Base-by-base conservation (phyloP, 1,140 invertebrate genomes). In the Drosophila tsacasi region DNA sequence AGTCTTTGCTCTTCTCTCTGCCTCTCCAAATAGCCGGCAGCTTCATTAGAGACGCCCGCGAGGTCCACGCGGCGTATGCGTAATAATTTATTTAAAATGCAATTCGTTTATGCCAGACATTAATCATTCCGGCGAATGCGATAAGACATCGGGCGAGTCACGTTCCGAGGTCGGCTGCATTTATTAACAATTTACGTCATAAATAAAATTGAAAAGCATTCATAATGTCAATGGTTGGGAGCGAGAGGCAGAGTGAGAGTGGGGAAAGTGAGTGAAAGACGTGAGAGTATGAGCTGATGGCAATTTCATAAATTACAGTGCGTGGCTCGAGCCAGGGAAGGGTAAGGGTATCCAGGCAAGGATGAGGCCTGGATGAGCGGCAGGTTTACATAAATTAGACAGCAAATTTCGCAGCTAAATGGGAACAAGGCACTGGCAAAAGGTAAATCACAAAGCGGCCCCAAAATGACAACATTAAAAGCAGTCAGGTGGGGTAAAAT, bases 181-280 rank as follows among this genome's bases (percentile, higher is more conserved):
- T 87, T 87, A 87, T 90, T 89, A 89, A 87, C 77, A 89, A 89
- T 89, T 87, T 84, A 52, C 76, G 84, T 89, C 84, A 83, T 83
- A 87, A 89, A 84, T 81, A 87, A 87, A 87, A 87, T 87, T 87
- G 77, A 89, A 87, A 89, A 89, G 63, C 85, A 87, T 89, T 87
- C 81, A 87, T 89, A 81, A 87, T 86, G 79, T 82, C 74, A 86
- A 82, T 75, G 78, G 46, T 42, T 23, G 39, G 9, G 37, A 17
- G 17, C 21, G 46, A 54, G n/a, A 7, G 9, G 4, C 2, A 3
- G 35, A 39, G 37, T n/a, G 12, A 23, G 40, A 32, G 19, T 27
- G 52, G 60, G 52, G 21, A 57, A 81, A 68, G 71, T 69, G 44
- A 46, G 75, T 68, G 71, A 76, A 58, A 44, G 64, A 78, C 73